Base-by-base conservation (phyloP, 2,888 invertebrate species). In the Synergus laeviventris region DNA sequence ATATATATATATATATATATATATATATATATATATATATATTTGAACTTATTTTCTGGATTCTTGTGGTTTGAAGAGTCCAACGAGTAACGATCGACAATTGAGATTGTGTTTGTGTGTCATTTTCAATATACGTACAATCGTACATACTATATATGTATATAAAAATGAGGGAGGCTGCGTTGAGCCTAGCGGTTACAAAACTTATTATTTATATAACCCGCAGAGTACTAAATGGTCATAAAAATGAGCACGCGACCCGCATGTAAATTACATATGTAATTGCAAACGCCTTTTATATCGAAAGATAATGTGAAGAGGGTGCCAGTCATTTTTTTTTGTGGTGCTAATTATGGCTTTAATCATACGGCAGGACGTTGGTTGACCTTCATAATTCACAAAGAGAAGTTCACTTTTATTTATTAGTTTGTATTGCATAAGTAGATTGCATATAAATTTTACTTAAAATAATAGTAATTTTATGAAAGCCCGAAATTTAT, bases 381-480 rank as follows among this genome's bases (percentile, higher is more conserved):
- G 45, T n/a, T 70, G 70, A 70, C 36, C 70, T 70, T 70, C 49
- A 36, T 24, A 14, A 59, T 49, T 21, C 70, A 74, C 73, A 76
- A 77, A 76, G 70, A 74, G 78, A 76, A 80, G 79, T 79, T 78
- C 73, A 79, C 79, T 81, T 78, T 81, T 31, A 74, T 54, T 54
- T 9, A 54, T 54, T 11, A 18, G 18, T 54, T 11, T 54, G 0
- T 18, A 2, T 54, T 31, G 31, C 31, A 31, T 31, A 31, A 31
- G 31, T 31, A n/a, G n/a, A n/a, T 31, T 31, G 31, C 31, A 31
- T 31, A 31, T 31, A 31, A 31, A 31, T 31, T 31, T 31, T 31
- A 31, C 5, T 31, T 24, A 24, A 24, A 59, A 24, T 59, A 14
- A 59, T 59, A 14, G 24, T 59, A 59, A 21, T 11, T 21, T 2